Conservation (phyloP, 2,797 vertebrate genomes). For the Sebastes miniatus region DNA sequence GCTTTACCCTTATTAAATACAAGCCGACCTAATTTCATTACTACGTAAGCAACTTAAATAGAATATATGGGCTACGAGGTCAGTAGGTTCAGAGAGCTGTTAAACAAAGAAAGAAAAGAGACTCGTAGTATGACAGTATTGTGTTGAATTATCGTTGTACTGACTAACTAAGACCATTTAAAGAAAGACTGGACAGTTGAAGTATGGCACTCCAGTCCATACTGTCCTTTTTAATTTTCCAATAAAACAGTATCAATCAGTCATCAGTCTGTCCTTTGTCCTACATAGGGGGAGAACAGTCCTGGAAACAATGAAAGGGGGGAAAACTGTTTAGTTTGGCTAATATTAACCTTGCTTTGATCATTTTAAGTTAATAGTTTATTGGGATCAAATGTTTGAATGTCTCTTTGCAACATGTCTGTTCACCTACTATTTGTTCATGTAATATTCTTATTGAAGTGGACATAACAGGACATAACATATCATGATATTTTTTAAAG, state of each 20-base stretch:
- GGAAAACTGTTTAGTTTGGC: not conserved
- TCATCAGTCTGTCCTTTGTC: not conserved
- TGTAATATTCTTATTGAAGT: not conserved
- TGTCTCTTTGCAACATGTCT: not conserved
- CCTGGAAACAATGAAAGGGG: not conserved
- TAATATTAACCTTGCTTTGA: not conserved
- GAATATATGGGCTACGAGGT: slow-evolving; percentile 14
- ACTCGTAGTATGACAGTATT: not conserved
- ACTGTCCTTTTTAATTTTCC: not conserved
- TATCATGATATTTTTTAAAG: not conserved
- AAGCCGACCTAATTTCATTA: slow-evolving; percentile 59
- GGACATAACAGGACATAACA: not conserved
- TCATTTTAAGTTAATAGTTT: not conserved
- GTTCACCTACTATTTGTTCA: not conserved
- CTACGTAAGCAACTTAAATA: slow-evolving; percentile 4
- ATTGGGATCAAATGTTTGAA: not conserved
- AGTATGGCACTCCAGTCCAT: not conserved
- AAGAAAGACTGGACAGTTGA: too few species aligned
- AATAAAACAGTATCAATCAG: not conserved
- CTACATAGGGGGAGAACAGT: not conserved
- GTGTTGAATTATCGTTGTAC: not conserved
- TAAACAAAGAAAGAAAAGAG: slow-evolving; percentile 29
- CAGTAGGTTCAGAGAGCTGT: slow-evolving; percentile 9
- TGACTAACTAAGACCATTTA: too few species aligned
- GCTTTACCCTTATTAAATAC: slow-evolving; percentile 58